phyloP scores from a whole-genome alignment of 2,113 vertebrate genomes.

The Spermophilus dauricus region DNA sequence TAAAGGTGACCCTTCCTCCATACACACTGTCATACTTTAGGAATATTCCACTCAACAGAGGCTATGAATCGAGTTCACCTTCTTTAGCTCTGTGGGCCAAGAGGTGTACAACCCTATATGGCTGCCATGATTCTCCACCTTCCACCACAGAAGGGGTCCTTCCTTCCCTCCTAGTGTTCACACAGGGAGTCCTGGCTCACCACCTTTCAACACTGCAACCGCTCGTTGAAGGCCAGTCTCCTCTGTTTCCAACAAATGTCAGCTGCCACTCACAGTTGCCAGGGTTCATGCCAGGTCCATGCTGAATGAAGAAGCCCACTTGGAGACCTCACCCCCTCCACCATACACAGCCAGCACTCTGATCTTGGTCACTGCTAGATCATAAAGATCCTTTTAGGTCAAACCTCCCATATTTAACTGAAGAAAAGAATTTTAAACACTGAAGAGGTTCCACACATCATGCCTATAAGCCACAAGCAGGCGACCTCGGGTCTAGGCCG shows the following conservation, averaged over 20 bases:
- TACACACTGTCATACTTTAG: neutral
- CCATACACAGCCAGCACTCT: neutral
- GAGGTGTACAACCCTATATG: accelerated
- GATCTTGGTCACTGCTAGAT: neutral
- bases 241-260: neutral
- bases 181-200: neutral
- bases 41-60: neutral
- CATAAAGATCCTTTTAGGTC: too few relatives aligned
- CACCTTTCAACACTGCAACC: neutral
- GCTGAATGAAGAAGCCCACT: neutral
- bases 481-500: neutral
- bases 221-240: too few relatives aligned
- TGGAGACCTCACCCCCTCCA: neutral
- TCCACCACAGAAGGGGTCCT: neutral
- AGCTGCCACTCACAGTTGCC: neutral
- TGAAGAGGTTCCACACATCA: neutral
- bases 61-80: neutral
- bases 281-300: neutral
- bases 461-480: neutral
- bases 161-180: neutral
- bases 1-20: neutral
- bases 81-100: neutral
- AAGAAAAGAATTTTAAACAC: neutral
- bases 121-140: too few relatives aligned
- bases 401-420: neutral